Evolutionary conservation across 2,888 invertebrate genomes (phyloP).

Genomic region (Resseliella maxima): DNA sequence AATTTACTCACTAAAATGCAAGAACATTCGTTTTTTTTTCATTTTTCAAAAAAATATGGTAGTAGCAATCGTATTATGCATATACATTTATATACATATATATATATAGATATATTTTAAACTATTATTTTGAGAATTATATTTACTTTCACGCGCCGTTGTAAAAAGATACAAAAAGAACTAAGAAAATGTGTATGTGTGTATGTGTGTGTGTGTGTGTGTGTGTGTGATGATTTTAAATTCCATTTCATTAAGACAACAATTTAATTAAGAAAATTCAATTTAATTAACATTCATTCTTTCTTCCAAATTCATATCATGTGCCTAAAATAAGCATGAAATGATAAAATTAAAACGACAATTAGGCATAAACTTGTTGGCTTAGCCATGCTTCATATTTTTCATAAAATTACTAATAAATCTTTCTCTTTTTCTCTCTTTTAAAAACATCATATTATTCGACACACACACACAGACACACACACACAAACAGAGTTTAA

Average conservation of each 20-base stretch:
- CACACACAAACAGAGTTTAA: too few relatives aligned
- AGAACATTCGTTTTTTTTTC: conserved; percentile 12
- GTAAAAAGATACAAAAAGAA: not conserved
- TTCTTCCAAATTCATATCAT: not conserved
- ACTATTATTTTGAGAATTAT: not conserved
- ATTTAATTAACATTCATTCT: not conserved
- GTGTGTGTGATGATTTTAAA: too few relatives aligned
- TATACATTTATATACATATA: not conserved
- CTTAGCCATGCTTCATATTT: not conserved
- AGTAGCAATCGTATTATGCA: not conserved
- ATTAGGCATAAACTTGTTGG: not conserved
- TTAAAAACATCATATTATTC: too few relatives aligned
- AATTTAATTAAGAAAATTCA: not conserved
- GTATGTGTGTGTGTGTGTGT: too few relatives aligned
- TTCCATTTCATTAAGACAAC: not conserved
- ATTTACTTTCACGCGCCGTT: not conserved
- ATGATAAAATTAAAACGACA: not conserved
- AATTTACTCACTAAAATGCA: not conserved
- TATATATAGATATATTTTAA: not conserved
- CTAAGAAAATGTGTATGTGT: too few relatives aligned
- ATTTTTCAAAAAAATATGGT: too few relatives aligned
- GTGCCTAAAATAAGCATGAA: not conserved
- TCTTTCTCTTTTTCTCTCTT: too few relatives aligned
- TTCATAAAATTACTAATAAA: not conserved
- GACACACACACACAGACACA: too few relatives aligned